Evolutionary conservation across 2,888 invertebrate species (phyloP).

Genomic region (Polylopha cassiicola): DNA sequence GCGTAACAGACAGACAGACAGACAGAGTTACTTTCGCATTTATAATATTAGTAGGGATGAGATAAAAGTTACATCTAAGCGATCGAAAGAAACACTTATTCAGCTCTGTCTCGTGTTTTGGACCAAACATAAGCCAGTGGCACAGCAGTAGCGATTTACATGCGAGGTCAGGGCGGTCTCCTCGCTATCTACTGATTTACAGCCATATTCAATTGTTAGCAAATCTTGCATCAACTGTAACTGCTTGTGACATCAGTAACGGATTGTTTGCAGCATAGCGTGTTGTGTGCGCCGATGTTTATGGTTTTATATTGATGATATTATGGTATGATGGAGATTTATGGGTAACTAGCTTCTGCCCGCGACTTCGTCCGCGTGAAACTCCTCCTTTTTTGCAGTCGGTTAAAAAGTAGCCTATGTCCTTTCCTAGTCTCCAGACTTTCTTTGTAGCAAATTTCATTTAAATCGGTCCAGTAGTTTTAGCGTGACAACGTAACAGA

Average conservation of each 20-base stretch:
- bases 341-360: too few relatives aligned
- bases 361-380: too few relatives aligned
- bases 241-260: conserved; percentile 49
- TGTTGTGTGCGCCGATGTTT: conserved; percentile 26
- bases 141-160: conserved; percentile 58
- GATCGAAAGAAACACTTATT: conserved; percentile 9
- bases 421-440: too few relatives aligned
- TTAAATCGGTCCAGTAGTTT: too few relatives aligned
- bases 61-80: too few relatives aligned
- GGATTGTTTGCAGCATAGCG: conserved; percentile 44
- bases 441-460: too few relatives aligned
- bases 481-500: too few relatives aligned
- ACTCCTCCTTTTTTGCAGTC: too few relatives aligned
- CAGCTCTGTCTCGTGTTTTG: conserved; percentile 39
- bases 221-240: conserved; percentile 63
- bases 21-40: too few relatives aligned
- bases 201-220: conserved; percentile 70
- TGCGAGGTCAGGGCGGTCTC: conserved; percentile 55
- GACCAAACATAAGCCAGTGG: conserved; percentile 41
- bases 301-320: conserved; percentile 20
- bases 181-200: conserved; percentile 69
- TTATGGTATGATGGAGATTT: conserved; percentile 3
- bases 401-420: too few relatives aligned
- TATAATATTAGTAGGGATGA: too few relatives aligned
- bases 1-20: too few relatives aligned